Evolutionary conservation across 2,113 vertebrate genomes (phyloP).

Genomic region (Syngnathoides biaculeatus): DNA sequence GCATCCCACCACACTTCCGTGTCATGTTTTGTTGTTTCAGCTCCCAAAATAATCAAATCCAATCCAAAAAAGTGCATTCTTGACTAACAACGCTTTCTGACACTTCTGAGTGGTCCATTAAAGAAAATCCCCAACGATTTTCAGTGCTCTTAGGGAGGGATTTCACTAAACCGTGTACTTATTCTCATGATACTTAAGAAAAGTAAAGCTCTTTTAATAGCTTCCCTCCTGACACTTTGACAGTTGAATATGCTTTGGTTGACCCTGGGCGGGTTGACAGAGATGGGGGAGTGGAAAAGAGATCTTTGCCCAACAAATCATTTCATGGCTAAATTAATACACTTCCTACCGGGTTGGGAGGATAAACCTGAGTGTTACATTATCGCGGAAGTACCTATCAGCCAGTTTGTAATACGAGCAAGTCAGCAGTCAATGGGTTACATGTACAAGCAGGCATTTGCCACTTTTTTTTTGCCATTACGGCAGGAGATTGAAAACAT

Average conservation of each 20-base stretch:
- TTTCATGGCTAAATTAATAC: conserved; percentile 58
- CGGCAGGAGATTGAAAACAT: conserved; percentile 64
- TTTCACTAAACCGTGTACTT: conserved; percentile 73
- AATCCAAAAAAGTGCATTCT: conserved; percentile 27
- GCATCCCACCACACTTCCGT: conserved; percentile 38
- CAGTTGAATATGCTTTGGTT: conserved; percentile 62
- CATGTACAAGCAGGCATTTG: conserved; percentile 65
- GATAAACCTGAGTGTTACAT: conserved; percentile 66
- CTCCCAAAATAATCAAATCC: conserved; percentile 47
- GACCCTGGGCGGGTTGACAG: conserved; percentile 38
- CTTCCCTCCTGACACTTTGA: conserved; percentile 68
- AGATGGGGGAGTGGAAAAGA: conserved; percentile 2
- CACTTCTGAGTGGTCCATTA: conserved; percentile 61
- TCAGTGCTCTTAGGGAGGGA: conserved; percentile 47
- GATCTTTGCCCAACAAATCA: conserved; percentile 38
- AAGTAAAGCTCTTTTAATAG: conserved; percentile 73
- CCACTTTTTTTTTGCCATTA: conserved; percentile 50
- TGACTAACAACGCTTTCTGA: conserved; percentile 52
- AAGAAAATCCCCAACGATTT: conserved; percentile 63
- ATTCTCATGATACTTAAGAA: conserved; percentile 70
- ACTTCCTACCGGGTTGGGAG: conserved; percentile 41
- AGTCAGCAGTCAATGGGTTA: conserved; percentile 66
- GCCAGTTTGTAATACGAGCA: conserved; percentile 47
- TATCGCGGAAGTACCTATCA: conserved; percentile 45
- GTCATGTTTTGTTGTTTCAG: conserved; percentile 54